Evolutionary conservation across 2,113 vertebrate species (phyloP).

Genomic region (Tachysurus vachellii): DNA sequence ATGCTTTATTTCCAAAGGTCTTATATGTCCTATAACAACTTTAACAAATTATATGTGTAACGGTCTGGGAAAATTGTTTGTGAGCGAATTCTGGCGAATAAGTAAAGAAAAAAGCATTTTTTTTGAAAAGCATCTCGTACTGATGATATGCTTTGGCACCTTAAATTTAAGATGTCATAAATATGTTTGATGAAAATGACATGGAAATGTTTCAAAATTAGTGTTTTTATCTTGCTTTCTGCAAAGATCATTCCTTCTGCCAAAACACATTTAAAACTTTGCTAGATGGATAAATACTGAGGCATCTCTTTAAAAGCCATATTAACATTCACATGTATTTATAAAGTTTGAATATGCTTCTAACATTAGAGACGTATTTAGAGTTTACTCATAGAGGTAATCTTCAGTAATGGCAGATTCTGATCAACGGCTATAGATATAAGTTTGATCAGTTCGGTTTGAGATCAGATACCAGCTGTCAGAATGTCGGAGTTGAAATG

Average conservation of each 20-base stretch:
- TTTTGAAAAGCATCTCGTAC: no score
- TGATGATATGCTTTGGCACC: not conserved
- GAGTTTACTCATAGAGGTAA: no score
- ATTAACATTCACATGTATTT: no score
- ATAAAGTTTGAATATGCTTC: no score
- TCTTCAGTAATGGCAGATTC: no score
- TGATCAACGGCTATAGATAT: not conserved
- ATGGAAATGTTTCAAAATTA: not conserved
- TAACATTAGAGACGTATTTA: no score
- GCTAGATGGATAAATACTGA: no score
- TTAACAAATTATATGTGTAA: not conserved
- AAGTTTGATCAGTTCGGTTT: not conserved
- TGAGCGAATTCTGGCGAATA: not conserved
- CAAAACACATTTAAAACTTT: not conserved
- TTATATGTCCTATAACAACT: not conserved
- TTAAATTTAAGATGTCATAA: not conserved
- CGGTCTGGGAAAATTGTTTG: not conserved
- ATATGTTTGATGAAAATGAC: not conserved
- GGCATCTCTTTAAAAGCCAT: no score
- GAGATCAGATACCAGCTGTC: not conserved
- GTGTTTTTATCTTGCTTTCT: not conserved
- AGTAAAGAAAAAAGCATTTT: not conserved
- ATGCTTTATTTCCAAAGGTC: not conserved
- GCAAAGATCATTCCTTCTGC: not conserved
- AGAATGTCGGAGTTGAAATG: not conserved